Conservation (phyloP, 2,888 invertebrate genomes). For the Gymnoscelis rufifasciata region DNA sequence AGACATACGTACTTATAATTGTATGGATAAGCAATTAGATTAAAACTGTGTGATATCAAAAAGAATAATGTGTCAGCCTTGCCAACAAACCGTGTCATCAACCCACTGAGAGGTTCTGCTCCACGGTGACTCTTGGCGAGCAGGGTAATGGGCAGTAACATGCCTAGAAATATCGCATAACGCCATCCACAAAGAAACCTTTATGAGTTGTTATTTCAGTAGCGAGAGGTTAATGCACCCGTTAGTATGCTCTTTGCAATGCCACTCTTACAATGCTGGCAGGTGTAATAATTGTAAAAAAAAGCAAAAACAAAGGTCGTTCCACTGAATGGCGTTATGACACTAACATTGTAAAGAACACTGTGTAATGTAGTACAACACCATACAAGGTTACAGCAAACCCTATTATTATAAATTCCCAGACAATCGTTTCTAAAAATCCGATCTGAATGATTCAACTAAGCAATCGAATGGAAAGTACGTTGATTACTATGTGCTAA, state of each 20-base stretch:
- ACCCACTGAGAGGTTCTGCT: constrained; percentile 64
- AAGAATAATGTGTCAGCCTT: constrained; percentile 52
- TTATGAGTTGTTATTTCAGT: constrained; percentile 22
- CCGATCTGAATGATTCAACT: neutral
- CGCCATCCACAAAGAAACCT: constrained; percentile 39
- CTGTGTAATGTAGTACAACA: constrained; percentile 22
- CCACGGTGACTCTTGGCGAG: constrained; percentile 53
- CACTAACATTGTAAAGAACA: constrained; percentile 31
- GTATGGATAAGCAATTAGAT: constrained; percentile 16
- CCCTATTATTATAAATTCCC: constrained; percentile 4
- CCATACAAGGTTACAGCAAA: constrained; percentile 20
- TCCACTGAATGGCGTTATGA: constrained; percentile 44
- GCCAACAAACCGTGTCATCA: constrained; percentile 60
- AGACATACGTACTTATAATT: constrained; percentile 1
- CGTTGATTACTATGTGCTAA: neutral
- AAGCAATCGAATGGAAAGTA: neutral
- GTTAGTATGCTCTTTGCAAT: constrained; percentile 34
- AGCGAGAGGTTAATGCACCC: constrained; percentile 38
- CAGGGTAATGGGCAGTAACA: constrained; percentile 41
- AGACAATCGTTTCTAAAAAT: neutral
- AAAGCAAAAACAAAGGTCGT: constrained; percentile 35
- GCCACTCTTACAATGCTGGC: constrained; percentile 36
- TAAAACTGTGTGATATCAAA: constrained; percentile 27
- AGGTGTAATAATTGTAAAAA: constrained; percentile 28
- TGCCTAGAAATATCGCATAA: constrained; percentile 43